A percentile compares a stretch with the other conserved stretches of the same genome.
Evolutionary conservation across 2,113 vertebrate genomes (phyloP).

Genomic region (Chamaetylas fuelleborni): DNA sequence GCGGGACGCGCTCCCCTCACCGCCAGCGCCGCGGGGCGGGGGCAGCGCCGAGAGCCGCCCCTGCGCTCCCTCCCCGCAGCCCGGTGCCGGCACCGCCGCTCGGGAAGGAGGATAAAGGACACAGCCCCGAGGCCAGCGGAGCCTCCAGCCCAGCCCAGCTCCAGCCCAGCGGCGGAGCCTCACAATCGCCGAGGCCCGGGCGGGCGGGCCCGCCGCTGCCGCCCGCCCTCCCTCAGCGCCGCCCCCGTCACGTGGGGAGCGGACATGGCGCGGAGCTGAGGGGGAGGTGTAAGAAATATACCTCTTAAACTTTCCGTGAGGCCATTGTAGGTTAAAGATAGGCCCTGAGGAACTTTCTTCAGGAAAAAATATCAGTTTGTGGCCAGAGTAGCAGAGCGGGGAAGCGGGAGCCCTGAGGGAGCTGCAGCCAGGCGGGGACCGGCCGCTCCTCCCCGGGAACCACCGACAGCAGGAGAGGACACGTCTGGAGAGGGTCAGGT

Average conservation of each 20-base stretch:
- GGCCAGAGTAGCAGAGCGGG: not conserved
- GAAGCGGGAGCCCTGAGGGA: too few species aligned
- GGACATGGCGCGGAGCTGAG: not conserved
- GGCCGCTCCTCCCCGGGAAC: accelerated
- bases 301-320: accelerated
- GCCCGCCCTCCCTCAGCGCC: not conserved
- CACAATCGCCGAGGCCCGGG: too few species aligned
- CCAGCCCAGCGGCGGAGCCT: accelerated
- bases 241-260: not conserved
- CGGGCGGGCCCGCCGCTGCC: too few species aligned
- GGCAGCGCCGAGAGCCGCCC: not conserved
- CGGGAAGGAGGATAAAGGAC: not conserved
- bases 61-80: not conserved
- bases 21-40: too few species aligned
- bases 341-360: too few species aligned
- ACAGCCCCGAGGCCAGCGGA: not conserved
- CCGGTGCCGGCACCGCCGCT: not conserved
- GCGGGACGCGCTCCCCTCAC: not conserved
- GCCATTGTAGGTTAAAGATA: accelerated
- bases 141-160: too few species aligned
- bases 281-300: accelerated
- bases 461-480: not conserved
- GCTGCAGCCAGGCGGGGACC: accelerated
- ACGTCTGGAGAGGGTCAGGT: too few species aligned
- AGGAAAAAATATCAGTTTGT: accelerated